Percentiles rank a stretch among this genome's conserved stretches.
Evolutionary conservation across 2,797 vertebrate species (phyloP).

Genomic region (Labroides dimidiatus): DNA sequence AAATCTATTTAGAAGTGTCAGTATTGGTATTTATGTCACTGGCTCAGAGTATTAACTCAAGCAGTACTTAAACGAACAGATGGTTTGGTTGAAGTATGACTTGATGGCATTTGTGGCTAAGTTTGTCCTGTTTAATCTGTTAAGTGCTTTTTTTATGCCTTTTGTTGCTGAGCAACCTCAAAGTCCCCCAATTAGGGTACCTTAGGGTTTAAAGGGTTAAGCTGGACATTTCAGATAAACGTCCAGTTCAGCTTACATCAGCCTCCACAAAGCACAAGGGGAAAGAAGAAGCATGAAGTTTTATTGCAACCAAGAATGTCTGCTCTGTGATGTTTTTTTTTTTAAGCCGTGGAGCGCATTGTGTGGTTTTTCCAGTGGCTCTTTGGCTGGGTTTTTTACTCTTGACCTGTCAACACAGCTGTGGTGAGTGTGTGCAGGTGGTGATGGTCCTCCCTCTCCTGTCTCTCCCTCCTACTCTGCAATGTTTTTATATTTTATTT

Average conservation of each 20-base stretch:
- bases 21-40: no score
- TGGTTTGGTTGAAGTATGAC: no score
- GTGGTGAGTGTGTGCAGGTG: conserved; percentile 28
- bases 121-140: no score
- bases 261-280: conserved; percentile 9
- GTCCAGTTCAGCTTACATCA: neutral
- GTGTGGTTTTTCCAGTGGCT: conserved; percentile 36
- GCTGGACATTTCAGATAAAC: conserved; percentile 17
- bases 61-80: no score
- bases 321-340: conserved; percentile 29
- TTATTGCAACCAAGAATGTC: neutral
- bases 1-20: no score
- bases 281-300: neutral
- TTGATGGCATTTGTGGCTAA: no score
- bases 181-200: no score
- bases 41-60: no score
- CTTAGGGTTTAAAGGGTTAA: no score
- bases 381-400: conserved; percentile 32
- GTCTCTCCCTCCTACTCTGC: conserved; percentile 16
- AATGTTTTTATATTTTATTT: conserved; percentile 20
- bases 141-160: no score
- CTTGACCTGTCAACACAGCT: conserved; percentile 43
- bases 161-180: no score
- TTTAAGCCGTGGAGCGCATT: conserved; percentile 34
- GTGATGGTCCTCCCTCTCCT: conserved; percentile 24